These are phyloP conservation scores for Lymantria dispar DNA, from an alignment of 2,888 invertebrate species.

Conservation along the genomic window DNA sequence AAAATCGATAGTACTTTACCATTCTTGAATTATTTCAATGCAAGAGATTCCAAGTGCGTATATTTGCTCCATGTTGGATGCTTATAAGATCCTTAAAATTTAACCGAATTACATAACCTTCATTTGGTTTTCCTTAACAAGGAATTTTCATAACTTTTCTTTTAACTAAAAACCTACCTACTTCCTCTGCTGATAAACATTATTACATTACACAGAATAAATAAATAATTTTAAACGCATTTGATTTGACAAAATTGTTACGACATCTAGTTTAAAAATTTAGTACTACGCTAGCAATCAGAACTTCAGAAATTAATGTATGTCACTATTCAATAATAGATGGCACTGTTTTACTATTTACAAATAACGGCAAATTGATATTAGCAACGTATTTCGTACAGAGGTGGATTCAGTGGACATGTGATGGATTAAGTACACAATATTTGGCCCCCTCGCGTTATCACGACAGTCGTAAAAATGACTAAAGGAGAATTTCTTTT, in stretches of 20 bases:
- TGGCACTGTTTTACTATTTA: neutral
- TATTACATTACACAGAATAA: too few relatives aligned
- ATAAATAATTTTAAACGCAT: too few relatives aligned
- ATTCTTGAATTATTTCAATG: slow-evolving; percentile 58
- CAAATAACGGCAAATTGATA: too few relatives aligned
- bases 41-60: slow-evolving; percentile 60
- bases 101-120: neutral
- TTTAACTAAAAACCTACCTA: too few relatives aligned
- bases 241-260: too few relatives aligned
- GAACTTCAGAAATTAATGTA: neutral
- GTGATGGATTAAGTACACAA: too few relatives aligned
- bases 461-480: too few relatives aligned
- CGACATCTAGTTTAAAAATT: slow-evolving; percentile 21
- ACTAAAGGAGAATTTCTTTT: too few relatives aligned
- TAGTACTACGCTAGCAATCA: neutral
- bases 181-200: too few relatives aligned
- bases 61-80: slow-evolving; percentile 54
- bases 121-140: neutral
- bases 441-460: too few relatives aligned
- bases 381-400: too few relatives aligned
- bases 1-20: slow-evolving; percentile 38
- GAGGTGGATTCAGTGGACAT: too few relatives aligned
- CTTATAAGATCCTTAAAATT: neutral
- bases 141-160: neutral
- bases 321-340: slow-evolving; percentile 11